Evolutionary conservation across 1,140 invertebrate genomes (phyloP).

Genomic region (Nylanderia fulva): DNA sequence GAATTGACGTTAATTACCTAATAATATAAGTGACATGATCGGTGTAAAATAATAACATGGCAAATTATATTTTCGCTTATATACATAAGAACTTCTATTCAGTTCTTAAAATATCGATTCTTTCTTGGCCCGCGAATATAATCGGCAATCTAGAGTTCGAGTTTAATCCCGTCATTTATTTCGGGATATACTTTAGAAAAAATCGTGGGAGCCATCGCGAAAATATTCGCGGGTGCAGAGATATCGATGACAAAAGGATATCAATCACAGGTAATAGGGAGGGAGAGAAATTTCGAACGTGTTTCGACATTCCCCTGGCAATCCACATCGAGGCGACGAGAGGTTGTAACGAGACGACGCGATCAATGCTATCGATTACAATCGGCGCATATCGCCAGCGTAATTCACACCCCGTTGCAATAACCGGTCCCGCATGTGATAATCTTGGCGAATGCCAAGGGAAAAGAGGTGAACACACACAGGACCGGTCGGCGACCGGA

Average conservation of each 20-base stretch:
- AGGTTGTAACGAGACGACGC: conserved; percentile 60
- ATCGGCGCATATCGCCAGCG: conserved; percentile 58
- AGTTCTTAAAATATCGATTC: background rate
- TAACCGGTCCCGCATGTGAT: conserved; percentile 67
- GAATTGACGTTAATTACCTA: conserved; percentile 1
- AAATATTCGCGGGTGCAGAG: conserved; percentile 40
- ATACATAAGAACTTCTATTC: background rate
- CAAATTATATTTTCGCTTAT: background rate
- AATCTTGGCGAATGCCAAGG: conserved; percentile 66
- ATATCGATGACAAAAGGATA: conserved; percentile 72
- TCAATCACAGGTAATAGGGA: conserved; percentile 55
- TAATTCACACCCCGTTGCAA: conserved; percentile 68
- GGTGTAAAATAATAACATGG: background rate
- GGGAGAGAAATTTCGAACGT: background rate
- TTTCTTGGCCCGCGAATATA: background rate
- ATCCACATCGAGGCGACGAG: conserved; percentile 41
- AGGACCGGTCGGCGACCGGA: background rate
- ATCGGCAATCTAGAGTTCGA: background rate
- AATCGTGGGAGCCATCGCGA: conserved; percentile 16
- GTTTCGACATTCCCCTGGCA: conserved; percentile 53
- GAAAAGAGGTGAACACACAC: conserved; percentile 40
- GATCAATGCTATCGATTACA: conserved; percentile 76
- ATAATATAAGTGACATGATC: background rate
- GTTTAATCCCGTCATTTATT: conserved; percentile 17
- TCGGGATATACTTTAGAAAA: conserved; percentile 9